Percentiles rank a stretch among this genome's conserved stretches.
Evolutionary conservation across 2,113 vertebrate species (phyloP).

Genomic region (Falcunculus frontatus): DNA sequence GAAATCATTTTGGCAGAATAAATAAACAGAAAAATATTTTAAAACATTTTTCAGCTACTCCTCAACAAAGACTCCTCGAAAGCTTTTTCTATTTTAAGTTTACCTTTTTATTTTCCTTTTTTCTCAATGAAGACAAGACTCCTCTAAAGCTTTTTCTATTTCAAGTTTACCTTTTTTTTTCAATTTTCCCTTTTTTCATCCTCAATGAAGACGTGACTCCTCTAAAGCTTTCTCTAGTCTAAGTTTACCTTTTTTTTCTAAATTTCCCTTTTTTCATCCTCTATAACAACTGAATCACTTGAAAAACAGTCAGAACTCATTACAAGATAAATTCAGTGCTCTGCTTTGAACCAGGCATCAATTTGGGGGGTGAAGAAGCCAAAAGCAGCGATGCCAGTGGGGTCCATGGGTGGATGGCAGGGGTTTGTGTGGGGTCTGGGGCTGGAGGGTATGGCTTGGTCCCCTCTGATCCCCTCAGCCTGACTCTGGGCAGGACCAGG

Average conservation of each 20-base stretch:
- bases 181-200: background rate
- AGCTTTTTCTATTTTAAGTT: background rate
- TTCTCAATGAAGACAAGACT: background rate
- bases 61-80: background rate
- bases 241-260: background rate
- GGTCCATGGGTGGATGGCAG: background rate
- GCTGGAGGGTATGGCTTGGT: background rate
- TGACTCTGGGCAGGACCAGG: background rate
- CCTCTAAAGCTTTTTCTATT: too few relatives aligned
- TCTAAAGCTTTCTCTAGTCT: background rate
- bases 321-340: background rate
- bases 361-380: background rate
- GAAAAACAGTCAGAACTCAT: background rate
- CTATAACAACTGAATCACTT: accelerated
- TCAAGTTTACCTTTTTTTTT: background rate
- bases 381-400: accelerated
- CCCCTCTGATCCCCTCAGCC: background rate
- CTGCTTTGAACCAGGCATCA: background rate
- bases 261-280: background rate
- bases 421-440: background rate
- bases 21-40: background rate
- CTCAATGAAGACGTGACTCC: accelerated
- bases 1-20: background rate
- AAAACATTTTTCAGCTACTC: background rate
- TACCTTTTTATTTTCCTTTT: background rate